Base-by-base conservation (phyloP, 2,888 invertebrate species). In the Aporophyla nigra region DNA sequence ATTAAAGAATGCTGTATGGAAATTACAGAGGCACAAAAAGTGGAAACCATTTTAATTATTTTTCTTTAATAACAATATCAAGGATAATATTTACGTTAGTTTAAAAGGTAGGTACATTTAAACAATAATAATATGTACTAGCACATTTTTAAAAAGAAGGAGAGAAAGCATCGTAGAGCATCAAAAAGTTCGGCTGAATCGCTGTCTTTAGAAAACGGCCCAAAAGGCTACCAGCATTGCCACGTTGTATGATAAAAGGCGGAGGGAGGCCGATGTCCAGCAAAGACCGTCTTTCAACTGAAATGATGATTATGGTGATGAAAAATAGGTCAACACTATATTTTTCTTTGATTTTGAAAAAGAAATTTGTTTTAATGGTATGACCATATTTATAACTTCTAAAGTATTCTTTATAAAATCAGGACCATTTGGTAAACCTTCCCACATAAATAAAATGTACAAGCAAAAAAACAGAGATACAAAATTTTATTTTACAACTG, bases 401-500 rank as follows among this genome's bases (percentile, higher is more conserved):
- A 6, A n/a, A 53, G 33, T 33, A 66, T 51, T 21, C 5, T 51
- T n/a, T 3, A n/a, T 19, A n/a, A 33, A 74, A 59, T 58, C 19
- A n/a, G 7, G n/a, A 19, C 53, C 14, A 7, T 27, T 65, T 49
- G n/a, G n/a, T 0, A 66, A 74, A 74, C 19, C 59, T 62, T 56
- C 6, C 21, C 5, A 3, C 16, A 19, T 62, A 77, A 71, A 51
- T 16, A 77, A 63, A 33, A 46, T 5, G 2, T 58, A 40, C 24
- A 24, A 24, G 16, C n/a, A 9, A 5, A 54, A 72, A 49, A 67
- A 51, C 7, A 21, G 9, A 27, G 6, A 6, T 6, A 69, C 5
- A n/a, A 54, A 27, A 19, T 56, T 33, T 54, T 49, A 66, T 69
- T 54, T 10, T 6, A 63, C 14, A 63, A 58, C 53, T 73, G 58